Base-by-base conservation (phyloP, 2,888 invertebrate species). In the Lasioglossum morio region DNA sequence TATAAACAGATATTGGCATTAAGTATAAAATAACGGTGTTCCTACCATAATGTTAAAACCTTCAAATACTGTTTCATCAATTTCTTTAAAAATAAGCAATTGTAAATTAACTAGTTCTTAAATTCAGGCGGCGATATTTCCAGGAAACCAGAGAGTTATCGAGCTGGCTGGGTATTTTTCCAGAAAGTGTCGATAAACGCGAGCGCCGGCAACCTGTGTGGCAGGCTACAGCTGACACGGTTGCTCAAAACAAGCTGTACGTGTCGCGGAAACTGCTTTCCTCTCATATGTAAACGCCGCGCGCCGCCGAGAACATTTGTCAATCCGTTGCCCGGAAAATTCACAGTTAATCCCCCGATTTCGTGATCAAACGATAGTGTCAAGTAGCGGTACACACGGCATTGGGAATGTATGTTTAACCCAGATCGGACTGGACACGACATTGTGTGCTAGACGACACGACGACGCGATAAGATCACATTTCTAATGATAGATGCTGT, bases 381-480 rank as follows among this genome's bases (percentile, higher is more conserved):
- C 84, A 73, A 79, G 72, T 85, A 85, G 72, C 79, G 79, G 85
- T 76, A 76, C 72, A 69, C 60, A 57, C 40, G 10, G 46, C 57
- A 75, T 72, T 57, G 69, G 57, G 70, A 82, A 63, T 79, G 79
- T 82, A 23, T 82, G 73, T 82, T 85, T 87, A 87, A 85, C 82
- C 85, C 69, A 85, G 82, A 82, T 87, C 79, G 74, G 63, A 53
- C 74, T 34, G n/a, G 10, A 23, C 72, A 72, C 69, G 70, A 77
- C 73, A 75, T 80, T 77, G 77, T 73, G 60, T 66, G 19, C 66
- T 72, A 66, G 79, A 34, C 73, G 79, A 34, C 73, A 48, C 19
- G 48, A 48, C 48, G 46, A 40, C 40, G 43, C 79, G 84, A 80
- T 84, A 84, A 77, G 66, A 81, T 77, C 82, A 48, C 66, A 12